A percentile compares a stretch with the other conserved stretches of the same genome.
Conservation (phyloP, 2,797 vertebrate genomes). For the Acrossocheilus fasciatus region DNA sequence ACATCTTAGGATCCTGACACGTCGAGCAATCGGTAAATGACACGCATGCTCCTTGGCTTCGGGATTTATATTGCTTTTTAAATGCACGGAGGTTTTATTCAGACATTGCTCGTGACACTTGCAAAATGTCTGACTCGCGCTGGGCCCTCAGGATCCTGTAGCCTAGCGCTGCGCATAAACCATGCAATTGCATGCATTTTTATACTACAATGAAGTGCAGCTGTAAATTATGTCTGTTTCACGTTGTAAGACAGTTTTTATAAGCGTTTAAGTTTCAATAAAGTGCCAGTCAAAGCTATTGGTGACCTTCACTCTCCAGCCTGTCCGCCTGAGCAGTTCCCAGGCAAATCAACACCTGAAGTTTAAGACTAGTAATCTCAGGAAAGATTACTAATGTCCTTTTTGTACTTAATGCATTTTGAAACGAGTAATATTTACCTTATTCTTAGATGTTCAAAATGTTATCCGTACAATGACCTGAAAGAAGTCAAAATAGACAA, state of each 20-base stretch:
- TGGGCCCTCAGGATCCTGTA: neutral
- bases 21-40: neutral
- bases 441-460: neutral
- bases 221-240: neutral
- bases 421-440: fast-evolving
- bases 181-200: neutral
- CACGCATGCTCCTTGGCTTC: neutral
- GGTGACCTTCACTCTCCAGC: slow-evolving; percentile 36
- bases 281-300: neutral
- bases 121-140: slow-evolving; percentile 50
- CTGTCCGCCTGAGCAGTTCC: neutral
- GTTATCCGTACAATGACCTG: neutral
- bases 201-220: neutral
- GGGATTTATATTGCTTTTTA: fast-evolving
- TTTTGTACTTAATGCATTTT: neutral
- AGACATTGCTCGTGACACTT: slow-evolving; percentile 16
- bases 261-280: neutral
- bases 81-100: neutral
- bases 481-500: neutral
- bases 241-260: neutral
- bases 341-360: neutral
- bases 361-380: neutral
- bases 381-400: neutral
- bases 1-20: neutral
- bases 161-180: neutral